Conservation (phyloP, 2,113 vertebrate species). For the Miniopterus natalensis region DNA sequence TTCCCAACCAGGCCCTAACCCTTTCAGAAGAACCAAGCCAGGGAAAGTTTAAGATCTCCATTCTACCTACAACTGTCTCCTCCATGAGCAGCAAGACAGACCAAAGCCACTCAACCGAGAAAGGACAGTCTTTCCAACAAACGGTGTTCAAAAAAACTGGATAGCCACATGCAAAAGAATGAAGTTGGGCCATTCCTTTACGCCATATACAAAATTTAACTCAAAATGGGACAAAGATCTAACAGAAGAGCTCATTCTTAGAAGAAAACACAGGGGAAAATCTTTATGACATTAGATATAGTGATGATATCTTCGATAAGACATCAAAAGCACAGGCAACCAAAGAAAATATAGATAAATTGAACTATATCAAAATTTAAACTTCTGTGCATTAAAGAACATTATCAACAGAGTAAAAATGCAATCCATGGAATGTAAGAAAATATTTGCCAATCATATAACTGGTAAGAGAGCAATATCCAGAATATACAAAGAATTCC, state of each 20-base stretch:
- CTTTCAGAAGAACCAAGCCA: not conserved
- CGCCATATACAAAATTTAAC: not conserved
- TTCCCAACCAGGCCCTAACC: not conserved
- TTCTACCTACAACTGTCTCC: not conserved
- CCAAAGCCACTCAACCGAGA: not conserved
- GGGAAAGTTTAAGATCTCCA: not conserved
- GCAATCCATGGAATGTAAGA: not conserved
- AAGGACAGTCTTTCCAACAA: not conserved
- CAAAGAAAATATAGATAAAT: not conserved
- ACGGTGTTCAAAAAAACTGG: not conserved
- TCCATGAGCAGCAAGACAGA: not conserved
- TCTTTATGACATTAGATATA: not conserved
- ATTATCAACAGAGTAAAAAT: not conserved
- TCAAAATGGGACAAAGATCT: not conserved
- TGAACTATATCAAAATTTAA: not conserved
- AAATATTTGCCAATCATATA: not conserved
- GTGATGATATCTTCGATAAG: not conserved
- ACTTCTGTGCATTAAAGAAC: not conserved
- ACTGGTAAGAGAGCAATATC: not conserved
- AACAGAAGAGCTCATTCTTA: not conserved
- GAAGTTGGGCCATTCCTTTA: not conserved
- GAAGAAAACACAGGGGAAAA: not conserved
- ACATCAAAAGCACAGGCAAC: not conserved
- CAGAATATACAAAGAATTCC: not conserved
- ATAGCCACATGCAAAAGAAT: not conserved